Base-by-base conservation (phyloP, 2,797 vertebrate genomes). In the Sebastes elongatus region DNA sequence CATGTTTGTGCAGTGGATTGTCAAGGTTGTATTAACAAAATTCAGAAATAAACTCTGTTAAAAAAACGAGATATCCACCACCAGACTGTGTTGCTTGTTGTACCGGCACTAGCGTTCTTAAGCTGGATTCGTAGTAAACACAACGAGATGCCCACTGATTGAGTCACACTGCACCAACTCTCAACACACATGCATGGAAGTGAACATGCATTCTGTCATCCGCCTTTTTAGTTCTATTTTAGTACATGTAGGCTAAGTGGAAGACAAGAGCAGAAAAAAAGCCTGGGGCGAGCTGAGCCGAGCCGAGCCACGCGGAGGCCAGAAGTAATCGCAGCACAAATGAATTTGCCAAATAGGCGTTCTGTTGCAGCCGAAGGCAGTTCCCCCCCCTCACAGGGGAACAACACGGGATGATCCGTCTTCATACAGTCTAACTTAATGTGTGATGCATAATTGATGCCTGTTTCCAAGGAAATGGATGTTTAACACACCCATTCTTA, bases 281-380 rank as follows among this genome's bases (percentile, higher is more conserved):
- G 70, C 82, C 83, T n/a, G 55, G 10, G n/a, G 83, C 83, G 3
- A 62, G 62, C 66, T 52, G 65, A 78, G 74, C 18, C 8, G 14
- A 46, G 14, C 67, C 65, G 6, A 82, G 81, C 76, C 81, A 63
- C 18, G 76, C 83, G 70, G 27, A 42, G 72, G 65, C 63, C 74
- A 76, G 35, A 71, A 83, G 85, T 80, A 78, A 87, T 80, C 61
- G 79, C 76, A 71, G 76, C 79, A 57, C 74, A 80, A 74, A 80
- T 79, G 56, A 82, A 84, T 86, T 67, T 73, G 76, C 83, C 73
- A 87, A 80, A 72, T 32, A 65, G 70, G 70, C 70, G 13, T 82
- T 73, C 13, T 56, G 63, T 5, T 38, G 42, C 56, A 59, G 71
- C 75, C 71, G 10, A 69, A n/a, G 74, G 81, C 71, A 11, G 16